These are phyloP conservation scores for Lophotis ruficrista DNA, from an alignment of 2,113 vertebrate genomes.

Conservation along the genomic window DNA sequence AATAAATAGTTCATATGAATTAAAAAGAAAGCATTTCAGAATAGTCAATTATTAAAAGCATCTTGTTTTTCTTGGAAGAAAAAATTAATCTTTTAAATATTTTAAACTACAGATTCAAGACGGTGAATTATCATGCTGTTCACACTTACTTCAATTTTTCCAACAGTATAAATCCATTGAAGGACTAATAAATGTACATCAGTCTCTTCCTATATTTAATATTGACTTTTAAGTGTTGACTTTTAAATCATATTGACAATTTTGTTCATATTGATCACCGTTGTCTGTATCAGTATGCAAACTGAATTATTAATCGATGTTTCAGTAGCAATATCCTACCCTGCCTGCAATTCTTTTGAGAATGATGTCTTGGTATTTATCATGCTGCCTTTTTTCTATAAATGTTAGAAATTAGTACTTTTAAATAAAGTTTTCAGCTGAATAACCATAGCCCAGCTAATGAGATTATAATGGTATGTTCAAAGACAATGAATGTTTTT, in stretches of 20 bases:
- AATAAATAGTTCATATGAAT: background rate
- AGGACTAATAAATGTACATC: background rate
- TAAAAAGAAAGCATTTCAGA: background rate
- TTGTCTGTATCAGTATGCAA: background rate
- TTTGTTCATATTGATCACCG: background rate
- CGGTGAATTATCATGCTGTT: background rate
- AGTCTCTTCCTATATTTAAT: background rate
- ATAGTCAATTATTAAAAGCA: background rate
- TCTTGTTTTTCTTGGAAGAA: background rate
- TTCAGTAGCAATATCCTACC: background rate
- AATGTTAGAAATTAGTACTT: background rate
- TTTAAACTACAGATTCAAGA: background rate
- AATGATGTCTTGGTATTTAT: background rate
- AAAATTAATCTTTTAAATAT: background rate
- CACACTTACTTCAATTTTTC: background rate
- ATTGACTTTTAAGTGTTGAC: background rate
- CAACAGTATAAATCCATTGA: background rate
- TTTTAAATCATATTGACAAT: background rate
- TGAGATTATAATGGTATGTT: background rate
- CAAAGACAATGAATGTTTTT: background rate
- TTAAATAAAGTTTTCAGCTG: background rate
- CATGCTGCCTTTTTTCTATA: background rate
- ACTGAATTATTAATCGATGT: background rate
- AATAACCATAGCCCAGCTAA: background rate
- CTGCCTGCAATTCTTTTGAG: background rate